Base-by-base conservation (phyloP, 2,797 vertebrate genomes). In the Myiotriccus ornatus region DNA sequence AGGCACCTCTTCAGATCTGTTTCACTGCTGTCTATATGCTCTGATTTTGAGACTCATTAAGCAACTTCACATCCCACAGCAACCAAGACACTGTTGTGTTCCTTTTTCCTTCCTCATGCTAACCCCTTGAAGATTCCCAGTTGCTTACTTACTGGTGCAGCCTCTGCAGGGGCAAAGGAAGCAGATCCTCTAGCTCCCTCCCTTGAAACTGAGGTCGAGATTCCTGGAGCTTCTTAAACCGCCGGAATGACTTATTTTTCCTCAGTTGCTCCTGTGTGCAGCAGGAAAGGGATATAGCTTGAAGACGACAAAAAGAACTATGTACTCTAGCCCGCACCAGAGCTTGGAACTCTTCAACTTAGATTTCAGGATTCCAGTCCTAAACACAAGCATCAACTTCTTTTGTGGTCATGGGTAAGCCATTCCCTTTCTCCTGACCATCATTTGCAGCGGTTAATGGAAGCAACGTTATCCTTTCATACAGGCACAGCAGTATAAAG, bases 221-320 rank as follows among this genome's bases (percentile, higher is more conserved):
- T 89, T 99, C 99, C 96, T 99, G 99, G 14, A 99, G 98, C 64
- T 96, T 98, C 95, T 99, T 99, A 77, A 99, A 99, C 3, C 98
- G 98, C 69, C 97, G 97, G 96, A 99, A 99, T 28, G 97, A 97
- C 93, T 98, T 99, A 88, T 98, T 99, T 96, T 98, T 99, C 96
- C 97, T 98, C 46, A 99, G 7, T 76, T 99, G 98, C 57, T 98
- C 95, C 99, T 99, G 86, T 46, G 10, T 57, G 55, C n/a, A 44
- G 24, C 47, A 75, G n/a, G 65, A 82, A 64, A 86, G 8, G 9
- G 25, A 71, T 30, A 53, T 7, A 87, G 6, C 17, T 85, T 50
- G 77, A 23, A 65, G 27, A 25, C 14, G 57, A 34, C 4, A 49
- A 56, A 43, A 70, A 49, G 14, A 50, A 52, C 44, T 32, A 43